A percentile compares a stretch with the other conserved stretches of the same genome.
phyloP scores from a whole-genome alignment of 2,888 invertebrate genomes.

The Maniola hyperantus region DNA sequence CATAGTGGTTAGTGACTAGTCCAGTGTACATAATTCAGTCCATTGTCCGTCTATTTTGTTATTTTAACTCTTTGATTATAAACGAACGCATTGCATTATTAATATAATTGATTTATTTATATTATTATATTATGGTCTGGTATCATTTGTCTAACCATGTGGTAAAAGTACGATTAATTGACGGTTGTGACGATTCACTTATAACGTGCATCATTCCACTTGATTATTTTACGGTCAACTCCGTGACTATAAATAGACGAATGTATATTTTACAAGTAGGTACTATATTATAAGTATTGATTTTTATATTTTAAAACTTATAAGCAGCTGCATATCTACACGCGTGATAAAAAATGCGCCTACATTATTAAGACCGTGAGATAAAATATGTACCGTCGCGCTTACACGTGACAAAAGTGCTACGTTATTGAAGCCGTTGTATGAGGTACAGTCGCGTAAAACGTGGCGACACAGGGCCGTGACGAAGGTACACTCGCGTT shows the following conservation, averaged over 20 bases:
- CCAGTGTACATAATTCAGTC: background rate
- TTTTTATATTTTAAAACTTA: background rate
- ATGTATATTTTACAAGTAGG: background rate
- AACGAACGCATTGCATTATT: too few species aligned
- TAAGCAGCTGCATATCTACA: background rate
- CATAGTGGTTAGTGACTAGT: too few species aligned
- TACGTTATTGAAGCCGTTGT: background rate
- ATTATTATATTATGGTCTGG: too few species aligned
- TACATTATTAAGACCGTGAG: background rate
- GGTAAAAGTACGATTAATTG: constrained; percentile 41
- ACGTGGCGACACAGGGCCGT: background rate
- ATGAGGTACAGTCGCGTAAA: background rate
- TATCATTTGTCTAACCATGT: too few species aligned
- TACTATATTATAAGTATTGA: too few species aligned
- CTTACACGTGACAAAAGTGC: background rate
- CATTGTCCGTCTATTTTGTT: background rate
- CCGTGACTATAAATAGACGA: background rate
- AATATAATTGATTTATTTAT: too few species aligned
- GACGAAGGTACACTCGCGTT: constrained; percentile 44
- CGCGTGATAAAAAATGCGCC: constrained; percentile 3
- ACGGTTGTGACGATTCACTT: background rate
- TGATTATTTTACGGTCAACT: background rate
- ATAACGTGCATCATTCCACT: background rate
- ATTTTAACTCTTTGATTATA: too few species aligned
- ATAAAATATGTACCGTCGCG: background rate